Evolutionary conservation across 92 coral and sea anemone genomes (phyloP).

Genomic region (Palythoa grandiflora): DNA sequence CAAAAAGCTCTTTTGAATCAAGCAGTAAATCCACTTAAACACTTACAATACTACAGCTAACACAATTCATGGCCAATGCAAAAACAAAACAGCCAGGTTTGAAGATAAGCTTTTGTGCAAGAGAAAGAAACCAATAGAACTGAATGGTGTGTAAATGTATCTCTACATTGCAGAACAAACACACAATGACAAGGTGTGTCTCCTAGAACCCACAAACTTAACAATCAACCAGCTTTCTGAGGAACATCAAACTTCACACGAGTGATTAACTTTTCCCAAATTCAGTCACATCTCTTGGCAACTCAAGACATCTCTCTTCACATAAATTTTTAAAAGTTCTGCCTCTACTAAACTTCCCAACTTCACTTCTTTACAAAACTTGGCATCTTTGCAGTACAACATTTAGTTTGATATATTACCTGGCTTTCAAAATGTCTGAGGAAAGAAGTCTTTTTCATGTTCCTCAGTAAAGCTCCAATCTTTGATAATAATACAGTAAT

Average conservation of each 20-base stretch:
- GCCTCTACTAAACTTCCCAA: background rate
- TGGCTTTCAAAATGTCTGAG: background rate
- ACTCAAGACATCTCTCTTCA: background rate
- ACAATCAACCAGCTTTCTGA: constrained; percentile 34
- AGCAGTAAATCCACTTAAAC: too few relatives aligned
- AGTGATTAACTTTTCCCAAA: background rate
- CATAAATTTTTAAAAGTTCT: background rate
- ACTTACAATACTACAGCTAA: background rate
- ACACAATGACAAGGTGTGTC: constrained; percentile 46
- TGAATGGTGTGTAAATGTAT: background rate
- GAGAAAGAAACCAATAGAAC: too few relatives aligned
- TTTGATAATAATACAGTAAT: background rate
- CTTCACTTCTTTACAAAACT: background rate
- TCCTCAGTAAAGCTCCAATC: constrained; percentile 45
- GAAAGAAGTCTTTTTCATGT: constrained; percentile 27
- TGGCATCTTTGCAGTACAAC: background rate
- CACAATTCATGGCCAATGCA: background rate
- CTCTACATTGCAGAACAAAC: constrained; percentile 52
- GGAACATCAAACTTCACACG: constrained; percentile 40
- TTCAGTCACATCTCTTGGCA: background rate
- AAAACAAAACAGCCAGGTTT: background rate
- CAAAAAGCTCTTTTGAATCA: background rate
- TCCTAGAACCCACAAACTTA: background rate
- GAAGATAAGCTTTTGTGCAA: background rate
- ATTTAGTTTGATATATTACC: background rate